Percentiles rank a stretch among this genome's conserved stretches.
These are phyloP conservation scores for Halcyon senegalensis DNA, from an alignment of 2,113 vertebrate genomes.

Conservation along the genomic window DNA sequence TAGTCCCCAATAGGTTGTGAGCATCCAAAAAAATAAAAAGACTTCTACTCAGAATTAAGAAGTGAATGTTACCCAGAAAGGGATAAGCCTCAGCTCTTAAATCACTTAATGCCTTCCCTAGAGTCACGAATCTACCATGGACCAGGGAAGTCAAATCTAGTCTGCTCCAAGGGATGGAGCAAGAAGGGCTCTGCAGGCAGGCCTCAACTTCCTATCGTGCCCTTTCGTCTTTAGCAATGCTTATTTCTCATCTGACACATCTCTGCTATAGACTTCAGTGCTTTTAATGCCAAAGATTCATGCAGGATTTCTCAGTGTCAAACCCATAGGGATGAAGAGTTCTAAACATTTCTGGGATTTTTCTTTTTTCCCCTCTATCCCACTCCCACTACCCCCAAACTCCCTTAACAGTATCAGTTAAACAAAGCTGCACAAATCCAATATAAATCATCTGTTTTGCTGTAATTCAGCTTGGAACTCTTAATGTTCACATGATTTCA, in stretches of 20 bases:
- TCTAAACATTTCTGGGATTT: not conserved
- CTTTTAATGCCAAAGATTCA: not conserved
- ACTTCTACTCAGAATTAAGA: not conserved
- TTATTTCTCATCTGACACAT: not conserved
- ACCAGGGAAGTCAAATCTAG: not conserved
- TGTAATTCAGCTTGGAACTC: not conserved
- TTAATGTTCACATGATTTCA: not conserved
- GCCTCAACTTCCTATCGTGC: not conserved
- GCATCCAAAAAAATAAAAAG: not conserved
- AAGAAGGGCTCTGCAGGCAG: not conserved
- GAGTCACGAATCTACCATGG: not conserved
- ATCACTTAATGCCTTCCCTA: slow-evolving; percentile 22
- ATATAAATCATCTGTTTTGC: not conserved
- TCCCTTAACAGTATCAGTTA: not conserved
- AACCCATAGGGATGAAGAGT: not conserved
- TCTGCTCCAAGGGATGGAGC: slow-evolving; percentile 7
- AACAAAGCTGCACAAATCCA: not conserved
- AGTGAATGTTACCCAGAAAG: not conserved
- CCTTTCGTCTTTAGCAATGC: slow-evolving; percentile 31
- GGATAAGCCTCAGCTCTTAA: slow-evolving; percentile 10
- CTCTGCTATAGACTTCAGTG: not conserved
- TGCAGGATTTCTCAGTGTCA: not conserved
- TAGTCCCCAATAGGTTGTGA: not conserved
- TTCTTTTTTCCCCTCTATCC: not conserved
- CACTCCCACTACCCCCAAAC: not conserved